phyloP scores from a whole-genome alignment of 2,113 vertebrate species.

The Formicarius rufipectus region DNA sequence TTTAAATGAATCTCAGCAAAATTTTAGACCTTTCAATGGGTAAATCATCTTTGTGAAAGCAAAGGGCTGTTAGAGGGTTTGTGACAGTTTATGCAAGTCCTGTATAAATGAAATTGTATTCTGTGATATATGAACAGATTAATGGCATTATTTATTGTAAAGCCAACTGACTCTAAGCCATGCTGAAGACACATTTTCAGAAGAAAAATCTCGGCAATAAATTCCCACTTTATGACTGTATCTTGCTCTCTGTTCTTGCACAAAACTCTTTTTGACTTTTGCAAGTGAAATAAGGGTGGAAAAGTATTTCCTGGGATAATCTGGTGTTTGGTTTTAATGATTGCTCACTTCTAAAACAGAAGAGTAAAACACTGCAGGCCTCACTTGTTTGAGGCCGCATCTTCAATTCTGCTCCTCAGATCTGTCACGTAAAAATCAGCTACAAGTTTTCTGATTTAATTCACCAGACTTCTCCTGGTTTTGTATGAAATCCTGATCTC shows the following conservation, averaged over 20 bases:
- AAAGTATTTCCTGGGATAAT: conserved; percentile 55
- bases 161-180: background rate
- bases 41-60: conserved; percentile 52
- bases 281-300: conserved; percentile 35
- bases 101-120: conserved; percentile 71
- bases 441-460: background rate
- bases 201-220: conserved; percentile 22
- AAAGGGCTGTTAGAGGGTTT: conserved; percentile 65
- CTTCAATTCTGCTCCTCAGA: background rate
- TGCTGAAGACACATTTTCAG: conserved; percentile 49
- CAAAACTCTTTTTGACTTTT: conserved; percentile 42
- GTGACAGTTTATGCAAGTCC: conserved; percentile 63
- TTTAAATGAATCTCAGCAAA: conserved; percentile 49
- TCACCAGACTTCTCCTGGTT: background rate
- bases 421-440: background rate
- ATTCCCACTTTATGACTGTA: background rate
- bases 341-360: conserved; percentile 36
- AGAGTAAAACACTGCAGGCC: background rate
- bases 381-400: background rate
- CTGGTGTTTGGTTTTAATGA: conserved; percentile 32
- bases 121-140: conserved; percentile 64
- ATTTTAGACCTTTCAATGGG: background rate
- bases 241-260: conserved; percentile 20
- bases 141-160: conserved; percentile 65
- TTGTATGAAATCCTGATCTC: background rate